These are phyloP conservation scores for Amblyornis subalaris DNA, from an alignment of 2,113 vertebrate genomes.

Conservation along the genomic window DNA sequence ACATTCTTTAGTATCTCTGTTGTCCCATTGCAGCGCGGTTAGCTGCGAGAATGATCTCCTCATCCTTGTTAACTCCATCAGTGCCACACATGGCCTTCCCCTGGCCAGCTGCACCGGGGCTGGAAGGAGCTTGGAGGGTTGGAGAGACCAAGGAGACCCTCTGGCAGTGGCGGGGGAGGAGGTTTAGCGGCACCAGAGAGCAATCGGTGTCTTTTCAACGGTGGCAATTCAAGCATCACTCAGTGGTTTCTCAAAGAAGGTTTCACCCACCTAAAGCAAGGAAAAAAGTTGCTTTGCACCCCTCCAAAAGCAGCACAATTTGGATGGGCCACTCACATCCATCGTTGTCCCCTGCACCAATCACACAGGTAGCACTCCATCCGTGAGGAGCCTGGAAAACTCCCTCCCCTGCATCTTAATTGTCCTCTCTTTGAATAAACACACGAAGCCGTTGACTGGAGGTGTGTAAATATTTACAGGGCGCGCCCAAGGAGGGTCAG, in stretches of 20 bases:
- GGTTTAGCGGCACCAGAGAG: not conserved
- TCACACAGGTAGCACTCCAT: too few species aligned
- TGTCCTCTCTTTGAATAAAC: not conserved
- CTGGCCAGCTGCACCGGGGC: not conserved
- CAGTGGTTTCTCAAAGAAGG: fast-evolving
- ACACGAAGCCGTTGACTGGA: not conserved
- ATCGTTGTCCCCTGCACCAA: not conserved
- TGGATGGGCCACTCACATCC: not conserved
- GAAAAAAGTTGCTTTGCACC: not conserved
- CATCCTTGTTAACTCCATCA: not conserved
- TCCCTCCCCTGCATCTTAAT: not conserved
- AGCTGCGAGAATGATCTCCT: not conserved
- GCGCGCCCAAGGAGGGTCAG: constrained; percentile 19
- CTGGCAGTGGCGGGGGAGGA: not conserved
- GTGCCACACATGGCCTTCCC: not conserved
- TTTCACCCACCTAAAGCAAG: not conserved
- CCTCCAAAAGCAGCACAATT: not conserved
- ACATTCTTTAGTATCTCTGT: constrained; percentile 3
- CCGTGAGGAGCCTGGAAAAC: not conserved
- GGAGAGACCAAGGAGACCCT: not conserved
- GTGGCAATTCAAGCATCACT: not conserved
- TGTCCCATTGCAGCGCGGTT: not conserved
- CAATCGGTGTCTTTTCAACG: not conserved
- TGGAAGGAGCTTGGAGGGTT: not conserved
- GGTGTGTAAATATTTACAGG: constrained; percentile 25